Base-by-base conservation (phyloP, 2,797 vertebrate species). In the Ctenopoma kingsleyae region DNA sequence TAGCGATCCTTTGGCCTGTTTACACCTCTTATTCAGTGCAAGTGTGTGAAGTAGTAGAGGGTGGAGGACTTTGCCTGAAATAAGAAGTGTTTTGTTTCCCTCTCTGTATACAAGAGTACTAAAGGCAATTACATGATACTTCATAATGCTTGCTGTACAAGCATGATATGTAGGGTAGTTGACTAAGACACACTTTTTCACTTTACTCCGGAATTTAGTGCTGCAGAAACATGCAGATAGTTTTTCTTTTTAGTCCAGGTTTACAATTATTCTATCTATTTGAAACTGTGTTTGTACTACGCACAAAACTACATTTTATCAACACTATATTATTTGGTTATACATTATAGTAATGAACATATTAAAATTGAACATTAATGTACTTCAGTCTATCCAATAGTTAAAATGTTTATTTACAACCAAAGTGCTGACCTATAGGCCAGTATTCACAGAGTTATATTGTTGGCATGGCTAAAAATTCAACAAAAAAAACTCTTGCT, bases 1-100 rank as follows among this genome's bases (percentile, higher is more conserved):
- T 55, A 51, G 44, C 12, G 53, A 59, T 69, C 43, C 46, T 61
- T 43, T 43, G 69, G 50, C 17, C 79, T 74, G 75, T 75, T 75
- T 74, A 68, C 75, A 71, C 62, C 56, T 86, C 44, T 44, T 40
- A 23, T 53, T 83, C 46, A 71, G 30, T 67, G 25, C 25, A 67
- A 76, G 59, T 52, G 51, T 67, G 50, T 56, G 49, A 52, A 32
- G 35, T 63, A 57, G 38, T 62, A 41, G 41, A 59, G 44, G 36
- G 40, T 32, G 55, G 56, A 60, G 17, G 61, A 67, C 44, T 57
- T 68, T 43, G 41, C 17, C 67, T 25, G 25, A 25, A 76, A 68
- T 38, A 32, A 66, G 6, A 58, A 35, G 38, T 53, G 59, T 80
- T 74, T 63, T 67, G 16, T 63, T 67, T 8, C 15, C 7, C 8